A percentile compares a stretch with the other conserved stretches of the same genome.
These are phyloP conservation scores for Dendrolimus punctatus DNA, from an alignment of 1,140 invertebrate genomes.

Conservation along the genomic window DNA sequence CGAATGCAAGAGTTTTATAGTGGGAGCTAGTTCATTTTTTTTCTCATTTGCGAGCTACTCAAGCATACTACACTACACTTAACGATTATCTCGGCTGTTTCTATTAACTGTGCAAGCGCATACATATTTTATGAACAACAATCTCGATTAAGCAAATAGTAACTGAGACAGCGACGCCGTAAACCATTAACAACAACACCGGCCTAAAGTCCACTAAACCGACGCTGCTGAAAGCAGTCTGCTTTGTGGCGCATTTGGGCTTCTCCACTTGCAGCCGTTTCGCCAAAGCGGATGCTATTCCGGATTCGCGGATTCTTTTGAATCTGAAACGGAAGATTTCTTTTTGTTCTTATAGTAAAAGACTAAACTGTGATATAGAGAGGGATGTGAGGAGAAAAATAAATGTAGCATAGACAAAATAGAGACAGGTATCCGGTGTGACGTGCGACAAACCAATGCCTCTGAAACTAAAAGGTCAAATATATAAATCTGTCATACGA, in stretches of 20 bases:
- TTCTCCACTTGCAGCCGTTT: slow-evolving; percentile 31
- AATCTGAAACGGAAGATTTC: slow-evolving; percentile 24
- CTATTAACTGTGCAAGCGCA: not conserved
- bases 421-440: not conserved
- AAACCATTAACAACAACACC: slow-evolving; percentile 37
- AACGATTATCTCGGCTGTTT: not conserved
- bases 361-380: too few relatives aligned
- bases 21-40: too few relatives aligned
- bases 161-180: slow-evolving; percentile 26
- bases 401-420: slow-evolving; percentile 1
- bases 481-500: too few relatives aligned
- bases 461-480: too few relatives aligned
- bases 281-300: slow-evolving; percentile 30
- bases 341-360: not conserved
- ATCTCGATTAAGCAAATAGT: slow-evolving; percentile 29
- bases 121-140: slow-evolving; percentile 2
- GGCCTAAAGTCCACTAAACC: slow-evolving; percentile 33
- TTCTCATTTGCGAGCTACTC: too few relatives aligned
- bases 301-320: slow-evolving; percentile 41
- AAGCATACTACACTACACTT: not conserved
- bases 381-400: slow-evolving; percentile 1
- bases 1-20: too few relatives aligned
- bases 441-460: too few relatives aligned
- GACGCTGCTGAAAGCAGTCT: slow-evolving; percentile 40
- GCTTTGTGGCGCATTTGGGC: slow-evolving; percentile 29